Conservation (phyloP, 2,797 vertebrate species). For the Sorex maritimensis region DNA sequence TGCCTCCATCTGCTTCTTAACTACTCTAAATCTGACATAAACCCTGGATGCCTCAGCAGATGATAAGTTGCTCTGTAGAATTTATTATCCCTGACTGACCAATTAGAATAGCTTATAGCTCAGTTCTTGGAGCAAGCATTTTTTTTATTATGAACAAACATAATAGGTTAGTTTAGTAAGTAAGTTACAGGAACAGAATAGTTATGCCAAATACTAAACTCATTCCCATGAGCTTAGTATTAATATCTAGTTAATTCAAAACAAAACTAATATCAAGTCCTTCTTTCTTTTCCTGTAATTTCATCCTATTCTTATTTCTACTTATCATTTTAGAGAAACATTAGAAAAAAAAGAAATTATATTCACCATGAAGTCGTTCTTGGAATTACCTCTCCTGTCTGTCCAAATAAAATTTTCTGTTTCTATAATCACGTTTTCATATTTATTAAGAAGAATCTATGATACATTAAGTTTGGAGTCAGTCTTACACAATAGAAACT, state of each 20-base stretch:
- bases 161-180: constrained; percentile 32
- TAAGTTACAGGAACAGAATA: constrained; percentile 33
- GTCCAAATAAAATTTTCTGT: constrained; percentile 19
- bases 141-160: constrained; percentile 56
- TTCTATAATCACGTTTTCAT: constrained; percentile 1
- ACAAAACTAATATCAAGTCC: constrained; percentile 38
- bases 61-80: not conserved
- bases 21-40: not conserved
- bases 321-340: constrained; percentile 41
- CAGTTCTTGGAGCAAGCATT: constrained; percentile 32
- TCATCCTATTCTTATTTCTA: constrained; percentile 14
- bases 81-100: constrained; percentile 4
- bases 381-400: constrained; percentile 40
- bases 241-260: no score
- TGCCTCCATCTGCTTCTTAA: not conserved
- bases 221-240: not conserved
- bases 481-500: not conserved
- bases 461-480: not conserved
- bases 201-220: not conserved
- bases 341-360: not conserved
- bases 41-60: not conserved
- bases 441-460: constrained; percentile 30
- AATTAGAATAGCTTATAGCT: constrained; percentile 59
- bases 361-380: constrained; percentile 28
- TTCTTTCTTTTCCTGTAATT: constrained; percentile 10